Base-by-base conservation (phyloP, 2,797 vertebrate species). In the Helarctos malayanus region DNA sequence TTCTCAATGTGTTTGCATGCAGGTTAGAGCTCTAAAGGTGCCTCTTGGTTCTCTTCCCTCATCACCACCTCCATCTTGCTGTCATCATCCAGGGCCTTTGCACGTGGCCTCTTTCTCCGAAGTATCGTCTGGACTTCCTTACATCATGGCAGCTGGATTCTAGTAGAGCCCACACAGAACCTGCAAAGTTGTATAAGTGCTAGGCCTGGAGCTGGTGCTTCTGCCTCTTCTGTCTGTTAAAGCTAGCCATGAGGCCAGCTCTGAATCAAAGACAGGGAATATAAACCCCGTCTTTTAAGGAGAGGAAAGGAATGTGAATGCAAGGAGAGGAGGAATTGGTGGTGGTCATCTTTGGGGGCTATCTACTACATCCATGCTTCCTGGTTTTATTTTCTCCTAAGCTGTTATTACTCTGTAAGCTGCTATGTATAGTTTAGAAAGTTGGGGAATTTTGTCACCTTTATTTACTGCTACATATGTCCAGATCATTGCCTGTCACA, bases 381-480 rank as follows among this genome's bases (percentile, higher is more conserved):
- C n/a, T 79, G 56, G 2, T 73, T 94, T 83, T 59, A 57, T 89
- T 93, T 94, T 97, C 19, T 82, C 35, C 41, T 81, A 78, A 65
- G 10, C n/a, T 76, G 2, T 38, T 80, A 27, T 54, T 16, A 63
- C 45, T 90, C 35, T 81, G 63, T 83, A 21, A 41, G 41, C 41
- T 41, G 5, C 5, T 41, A 83, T 79, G 29, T 35, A 45, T 4
- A 56, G 32, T 81, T 56, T 87, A 35, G 80, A 69, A 82, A 86
- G 18, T 35, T 45, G 35, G 56, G 29, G 23, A 49, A n/a, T 89
- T 91, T 59, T 35, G 3, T 94, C 27, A 19, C 29, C 93, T 89
- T 96, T 76, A 57, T 25, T 87, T 23, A 94, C 13, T 87, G 41
- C 38, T 80, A 13, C 29, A n/a, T 71, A 85, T 35, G 27, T 27